Conservation (phyloP, 1,140 invertebrate genomes). For the Dendroctonus ponderosae region DNA sequence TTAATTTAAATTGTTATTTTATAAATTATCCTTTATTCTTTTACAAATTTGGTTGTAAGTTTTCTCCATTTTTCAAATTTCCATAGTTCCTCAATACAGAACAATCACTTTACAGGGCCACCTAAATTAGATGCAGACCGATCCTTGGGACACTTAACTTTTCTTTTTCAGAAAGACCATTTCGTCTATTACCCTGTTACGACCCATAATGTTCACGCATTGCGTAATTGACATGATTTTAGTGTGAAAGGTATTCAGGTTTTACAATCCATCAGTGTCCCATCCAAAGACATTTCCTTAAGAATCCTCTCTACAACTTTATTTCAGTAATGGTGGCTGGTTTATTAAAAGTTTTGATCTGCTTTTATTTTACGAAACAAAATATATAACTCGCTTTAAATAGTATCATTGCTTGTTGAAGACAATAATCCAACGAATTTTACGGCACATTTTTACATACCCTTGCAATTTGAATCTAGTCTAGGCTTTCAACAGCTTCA, state of each 20-base stretch:
- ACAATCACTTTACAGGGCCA: slow-evolving; percentile 23
- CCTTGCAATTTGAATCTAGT: background rate
- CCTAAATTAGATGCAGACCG: slow-evolving; percentile 17
- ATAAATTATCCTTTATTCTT: slow-evolving; percentile 20
- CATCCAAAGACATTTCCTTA: slow-evolving; percentile 27
- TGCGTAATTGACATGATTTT: slow-evolving; percentile 39
- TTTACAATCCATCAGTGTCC: slow-evolving; percentile 33
- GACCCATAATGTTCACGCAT: slow-evolving; percentile 47
- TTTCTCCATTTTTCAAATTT: slow-evolving; percentile 15
- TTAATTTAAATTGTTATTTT: slow-evolving; percentile 30
- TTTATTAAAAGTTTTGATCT: slow-evolving; percentile 17
- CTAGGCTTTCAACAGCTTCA: too few relatives aligned
- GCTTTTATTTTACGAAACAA: slow-evolving; percentile 32
- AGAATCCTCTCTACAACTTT: slow-evolving; percentile 47
- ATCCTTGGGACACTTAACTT: slow-evolving; percentile 30
- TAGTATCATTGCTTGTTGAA: background rate
- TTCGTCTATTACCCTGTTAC: slow-evolving; percentile 40
- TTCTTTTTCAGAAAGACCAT: slow-evolving; percentile 45
- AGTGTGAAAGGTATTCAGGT: slow-evolving; percentile 38
- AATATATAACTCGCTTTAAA: slow-evolving; percentile 15
- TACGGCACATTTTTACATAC: background rate
- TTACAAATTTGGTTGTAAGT: slow-evolving; percentile 28
- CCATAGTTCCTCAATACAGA: slow-evolving; percentile 11
- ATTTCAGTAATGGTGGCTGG: slow-evolving; percentile 18
- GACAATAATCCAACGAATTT: too few relatives aligned